phyloP scores from a whole-genome alignment of 2,113 vertebrate species.

The Thermophis baileyi region DNA sequence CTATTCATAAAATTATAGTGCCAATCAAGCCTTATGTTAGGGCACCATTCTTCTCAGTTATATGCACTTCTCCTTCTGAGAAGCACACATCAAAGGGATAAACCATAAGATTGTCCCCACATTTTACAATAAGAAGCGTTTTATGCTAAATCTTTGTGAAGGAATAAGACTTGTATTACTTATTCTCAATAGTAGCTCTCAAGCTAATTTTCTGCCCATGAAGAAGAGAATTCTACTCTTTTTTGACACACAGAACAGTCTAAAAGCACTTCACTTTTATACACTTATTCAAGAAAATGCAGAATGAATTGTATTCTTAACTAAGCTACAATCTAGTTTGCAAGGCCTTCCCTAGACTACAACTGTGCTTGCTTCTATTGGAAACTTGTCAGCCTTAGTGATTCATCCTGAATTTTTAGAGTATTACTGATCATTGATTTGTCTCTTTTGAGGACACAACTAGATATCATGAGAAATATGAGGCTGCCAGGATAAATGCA shows the following conservation, averaged over 20 bases:
- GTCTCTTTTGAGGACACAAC: background rate
- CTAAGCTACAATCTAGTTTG: background rate
- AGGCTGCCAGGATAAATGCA: background rate
- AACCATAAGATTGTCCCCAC: background rate
- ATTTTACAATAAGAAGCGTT: background rate
- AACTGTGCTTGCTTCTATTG: background rate
- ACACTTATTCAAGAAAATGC: slow-evolving; percentile 4
- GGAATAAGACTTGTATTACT: background rate
- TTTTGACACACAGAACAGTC: background rate
- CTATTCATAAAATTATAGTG: background rate
- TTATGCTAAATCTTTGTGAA: background rate
- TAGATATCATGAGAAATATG: background rate
- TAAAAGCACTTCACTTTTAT: background rate
- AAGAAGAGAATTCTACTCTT: background rate
- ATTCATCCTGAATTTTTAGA: background rate
- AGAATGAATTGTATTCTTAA: slow-evolving; percentile 8
- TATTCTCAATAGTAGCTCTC: background rate
- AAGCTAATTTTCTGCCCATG: background rate
- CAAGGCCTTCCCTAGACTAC: background rate
- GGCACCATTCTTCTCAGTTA: background rate
- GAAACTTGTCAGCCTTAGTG: background rate
- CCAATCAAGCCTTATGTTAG: background rate
- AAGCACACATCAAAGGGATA: background rate
- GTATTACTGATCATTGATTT: background rate
- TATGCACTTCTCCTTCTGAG: background rate